phyloP scores from a whole-genome alignment of 2,797 vertebrate genomes.

The Brachyalestes nurse region DNA sequence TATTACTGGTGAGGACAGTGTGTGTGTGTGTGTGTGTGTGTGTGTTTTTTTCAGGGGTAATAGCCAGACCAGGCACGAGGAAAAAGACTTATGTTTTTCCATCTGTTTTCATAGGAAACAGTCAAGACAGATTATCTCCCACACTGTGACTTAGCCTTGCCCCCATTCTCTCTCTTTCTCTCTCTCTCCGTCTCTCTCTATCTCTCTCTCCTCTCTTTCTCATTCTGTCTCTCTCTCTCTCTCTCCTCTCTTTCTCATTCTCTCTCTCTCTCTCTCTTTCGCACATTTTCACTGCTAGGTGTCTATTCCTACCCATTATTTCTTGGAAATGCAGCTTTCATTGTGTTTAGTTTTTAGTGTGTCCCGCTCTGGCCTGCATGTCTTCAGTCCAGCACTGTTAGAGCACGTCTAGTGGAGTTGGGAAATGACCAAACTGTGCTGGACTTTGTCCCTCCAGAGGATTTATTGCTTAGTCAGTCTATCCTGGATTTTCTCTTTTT shows the following conservation, averaged over 20 bases:
- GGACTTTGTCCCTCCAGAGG: background rate
- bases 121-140: constrained; percentile 79
- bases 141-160: constrained; percentile 63
- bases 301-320: constrained; percentile 9
- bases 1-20: constrained; percentile 55
- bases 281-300: background rate
- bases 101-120: constrained; percentile 79
- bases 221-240: constrained; percentile 10
- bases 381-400: background rate
- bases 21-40: constrained; percentile 52
- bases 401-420: background rate
- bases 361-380: background rate
- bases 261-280: constrained; percentile 2
- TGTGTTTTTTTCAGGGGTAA: constrained; percentile 64
- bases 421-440: background rate
- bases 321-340: no score
- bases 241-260: constrained; percentile 18
- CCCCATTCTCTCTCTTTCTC: constrained; percentile 47
- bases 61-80: constrained; percentile 73
- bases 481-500: no score
- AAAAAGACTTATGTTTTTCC: constrained; percentile 73
- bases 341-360: no score
- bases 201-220: constrained; percentile 14
- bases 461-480: no score
- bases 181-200: background rate